Evolutionary conservation across 1,140 invertebrate genomes (phyloP).

Genomic region (Calycopis cecrops): DNA sequence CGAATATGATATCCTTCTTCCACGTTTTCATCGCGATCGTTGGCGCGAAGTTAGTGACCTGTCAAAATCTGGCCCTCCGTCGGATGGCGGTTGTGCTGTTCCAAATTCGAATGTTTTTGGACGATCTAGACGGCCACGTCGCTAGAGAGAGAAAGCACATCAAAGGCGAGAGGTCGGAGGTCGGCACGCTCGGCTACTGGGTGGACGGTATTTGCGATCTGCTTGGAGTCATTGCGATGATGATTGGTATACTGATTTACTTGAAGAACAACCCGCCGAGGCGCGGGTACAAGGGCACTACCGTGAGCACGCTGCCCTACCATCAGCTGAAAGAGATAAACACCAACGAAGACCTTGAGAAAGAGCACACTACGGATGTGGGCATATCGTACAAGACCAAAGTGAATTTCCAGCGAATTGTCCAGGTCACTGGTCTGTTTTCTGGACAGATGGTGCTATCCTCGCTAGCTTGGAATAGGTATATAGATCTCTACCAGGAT

Average conservation of each 20-base stretch:
- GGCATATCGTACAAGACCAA: conserved; percentile 80
- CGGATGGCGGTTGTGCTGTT: conserved; percentile 83
- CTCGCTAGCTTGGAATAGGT: conserved; percentile 87
- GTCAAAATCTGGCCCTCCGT: conserved; percentile 79
- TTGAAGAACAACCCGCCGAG: conserved; percentile 81
- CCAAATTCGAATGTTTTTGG: conserved; percentile 84
- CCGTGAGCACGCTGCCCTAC: conserved; percentile 64
- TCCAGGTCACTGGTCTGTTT: conserved; percentile 80
- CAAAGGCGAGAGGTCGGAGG: conserved; percentile 81
- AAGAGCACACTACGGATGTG: conserved; percentile 70
- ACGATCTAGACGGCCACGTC: conserved; percentile 87
- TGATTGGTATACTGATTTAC: conserved; percentile 80
- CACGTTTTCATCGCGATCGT: conserved; percentile 83
- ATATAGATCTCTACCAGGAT: conserved; percentile 85
- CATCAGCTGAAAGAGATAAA: conserved; percentile 70
- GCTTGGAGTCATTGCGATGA: conserved; percentile 81
- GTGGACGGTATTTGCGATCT: conserved; percentile 85
- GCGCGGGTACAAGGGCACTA: conserved; percentile 78
- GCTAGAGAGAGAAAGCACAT: conserved; percentile 82
- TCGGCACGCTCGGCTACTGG: conserved; percentile 82
- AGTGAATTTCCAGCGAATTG: conserved; percentile 77
- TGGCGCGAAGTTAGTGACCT: conserved; percentile 81
- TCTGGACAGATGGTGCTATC: conserved; percentile 82
- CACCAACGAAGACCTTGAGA: conserved; percentile 65
- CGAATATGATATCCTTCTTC: conserved; percentile 85